A percentile compares a stretch with the other conserved stretches of the same genome.
These are phyloP conservation scores for Alca torda DNA, from an alignment of 2,797 vertebrate species.

Conservation along the genomic window DNA sequence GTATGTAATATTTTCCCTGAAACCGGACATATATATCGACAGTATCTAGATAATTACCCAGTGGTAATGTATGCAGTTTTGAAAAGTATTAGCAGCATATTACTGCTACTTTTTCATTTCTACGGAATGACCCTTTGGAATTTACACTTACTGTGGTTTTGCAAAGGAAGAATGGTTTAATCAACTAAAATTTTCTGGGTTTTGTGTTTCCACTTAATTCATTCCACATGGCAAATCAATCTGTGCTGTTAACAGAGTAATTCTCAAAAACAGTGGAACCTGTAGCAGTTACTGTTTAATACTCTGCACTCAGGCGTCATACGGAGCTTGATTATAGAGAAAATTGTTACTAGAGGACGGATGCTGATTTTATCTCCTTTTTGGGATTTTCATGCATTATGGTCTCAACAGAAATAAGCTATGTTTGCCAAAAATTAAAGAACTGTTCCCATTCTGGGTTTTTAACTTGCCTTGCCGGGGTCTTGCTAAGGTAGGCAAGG, in stretches of 20 bases:
- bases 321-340: neutral
- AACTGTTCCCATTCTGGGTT: neutral
- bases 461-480: neutral
- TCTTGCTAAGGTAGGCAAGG: neutral
- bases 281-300: neutral
- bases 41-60: neutral
- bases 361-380: neutral
- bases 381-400: neutral
- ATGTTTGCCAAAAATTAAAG: neutral
- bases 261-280: neutral
- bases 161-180: neutral
- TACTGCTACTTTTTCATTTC: neutral
- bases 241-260: neutral
- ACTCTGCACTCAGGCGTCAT: neutral
- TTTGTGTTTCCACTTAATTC: neutral
- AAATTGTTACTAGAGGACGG: neutral
- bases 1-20: neutral
- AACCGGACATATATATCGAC: neutral
- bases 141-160: conserved; percentile 15
- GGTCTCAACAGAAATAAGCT: neutral
- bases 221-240: neutral
- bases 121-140: neutral
- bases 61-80: neutral
- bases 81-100: neutral
- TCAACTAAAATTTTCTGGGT: neutral